These are phyloP conservation scores for Cynocephalus volans DNA, from an alignment of 2,113 vertebrate genomes.

Conservation along the genomic window DNA sequence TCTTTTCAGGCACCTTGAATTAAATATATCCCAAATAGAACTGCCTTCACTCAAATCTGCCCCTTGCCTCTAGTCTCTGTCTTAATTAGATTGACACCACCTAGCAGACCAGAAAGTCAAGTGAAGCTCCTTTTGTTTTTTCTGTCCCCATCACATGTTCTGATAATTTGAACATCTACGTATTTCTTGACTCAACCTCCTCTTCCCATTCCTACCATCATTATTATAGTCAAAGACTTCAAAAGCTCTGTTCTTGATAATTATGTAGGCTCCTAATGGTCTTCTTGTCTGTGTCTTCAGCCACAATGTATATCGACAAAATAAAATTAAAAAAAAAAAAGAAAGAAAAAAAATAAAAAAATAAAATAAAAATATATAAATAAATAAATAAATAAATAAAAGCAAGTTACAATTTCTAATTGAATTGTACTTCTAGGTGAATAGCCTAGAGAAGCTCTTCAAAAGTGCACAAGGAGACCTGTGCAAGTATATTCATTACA, in stretches of 20 bases:
- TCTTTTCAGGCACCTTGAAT: not conserved
- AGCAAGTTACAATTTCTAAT: not conserved
- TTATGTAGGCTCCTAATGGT: not conserved
- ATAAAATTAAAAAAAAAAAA: no score
- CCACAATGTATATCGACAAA: no score
- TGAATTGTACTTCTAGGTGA: not conserved
- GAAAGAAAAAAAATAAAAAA: no score
- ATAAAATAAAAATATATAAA: no score
- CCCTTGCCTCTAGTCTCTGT: not conserved
- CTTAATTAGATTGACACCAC: not conserved
- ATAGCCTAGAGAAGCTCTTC: not conserved
- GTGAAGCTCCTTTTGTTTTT: not conserved
- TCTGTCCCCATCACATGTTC: not conserved
- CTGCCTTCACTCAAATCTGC: not conserved
- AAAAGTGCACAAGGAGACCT: not conserved
- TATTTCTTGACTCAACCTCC: not conserved
- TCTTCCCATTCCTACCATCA: not conserved
- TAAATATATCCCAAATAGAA: not conserved
- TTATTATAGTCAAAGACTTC: not conserved
- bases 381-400: no score
- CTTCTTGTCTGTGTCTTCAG: not conserved
- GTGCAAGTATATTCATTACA: not conserved
- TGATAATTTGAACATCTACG: not conserved
- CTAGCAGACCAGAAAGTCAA: not conserved
- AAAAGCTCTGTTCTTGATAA: not conserved